Evolutionary conservation across 2,113 vertebrate species (phyloP).

Genomic region (Numida meleagris): DNA sequence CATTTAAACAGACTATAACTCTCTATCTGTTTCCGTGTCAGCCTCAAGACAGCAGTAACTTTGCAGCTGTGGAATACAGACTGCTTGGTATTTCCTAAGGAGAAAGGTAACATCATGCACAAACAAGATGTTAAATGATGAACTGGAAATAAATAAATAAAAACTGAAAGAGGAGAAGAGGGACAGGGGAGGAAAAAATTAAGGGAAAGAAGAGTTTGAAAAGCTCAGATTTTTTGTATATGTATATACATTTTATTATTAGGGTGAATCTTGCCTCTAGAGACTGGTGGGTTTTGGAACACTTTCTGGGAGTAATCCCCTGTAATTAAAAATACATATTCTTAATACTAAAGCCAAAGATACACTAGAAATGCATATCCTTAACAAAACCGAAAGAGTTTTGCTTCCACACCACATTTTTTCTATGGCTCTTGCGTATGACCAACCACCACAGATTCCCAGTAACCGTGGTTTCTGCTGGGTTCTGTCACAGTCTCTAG

Average conservation of each 20-base stretch:
- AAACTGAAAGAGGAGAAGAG: neutral
- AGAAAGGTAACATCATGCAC: neutral
- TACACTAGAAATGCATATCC: too few species aligned
- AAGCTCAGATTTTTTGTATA: neutral
- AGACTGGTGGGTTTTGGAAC: neutral
- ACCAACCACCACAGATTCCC: neutral
- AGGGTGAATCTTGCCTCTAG: neutral
- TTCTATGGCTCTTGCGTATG: neutral
- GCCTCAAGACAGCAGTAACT: constrained; percentile 66
- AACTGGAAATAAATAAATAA: neutral
- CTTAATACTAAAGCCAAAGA: neutral
- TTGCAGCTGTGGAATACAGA: constrained; percentile 50
- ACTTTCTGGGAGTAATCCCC: neutral
- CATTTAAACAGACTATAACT: constrained; percentile 62
- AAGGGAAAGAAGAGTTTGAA: neutral
- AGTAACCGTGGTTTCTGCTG: neutral
- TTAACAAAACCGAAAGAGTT: neutral
- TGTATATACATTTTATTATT: neutral
- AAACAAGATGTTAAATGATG: neutral
- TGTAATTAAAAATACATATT: neutral
- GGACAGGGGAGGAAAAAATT: neutral
- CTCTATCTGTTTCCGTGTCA: constrained; percentile 40
- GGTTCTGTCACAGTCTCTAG: neutral
- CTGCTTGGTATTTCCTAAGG: neutral
- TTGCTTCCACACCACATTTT: neutral